Evolutionary conservation across 2,888 invertebrate species (phyloP), one percentile per base, ranked within the genome.

Genomic region (Philhelius pedissequus): DNA sequence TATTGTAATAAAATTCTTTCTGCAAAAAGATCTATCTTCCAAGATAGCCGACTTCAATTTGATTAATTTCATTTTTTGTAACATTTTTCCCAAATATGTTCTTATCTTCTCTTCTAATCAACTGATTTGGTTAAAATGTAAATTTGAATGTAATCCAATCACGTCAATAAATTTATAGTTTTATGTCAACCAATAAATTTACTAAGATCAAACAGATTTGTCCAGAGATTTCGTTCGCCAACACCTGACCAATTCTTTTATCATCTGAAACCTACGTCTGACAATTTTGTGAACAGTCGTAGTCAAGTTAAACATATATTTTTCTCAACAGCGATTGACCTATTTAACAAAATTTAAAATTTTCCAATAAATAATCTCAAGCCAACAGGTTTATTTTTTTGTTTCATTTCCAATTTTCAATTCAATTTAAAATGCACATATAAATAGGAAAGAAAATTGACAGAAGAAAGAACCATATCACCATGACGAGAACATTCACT

Each of bases 361-460:
- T 56, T 22, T 32, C 27, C 9, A 27, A 80, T 38, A 25, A 68
- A 52, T 69, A 68, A 8, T 48, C 18, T 35, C 25, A 2, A 22
- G 30, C 9, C 32, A 38, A 4, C 64, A 30, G 70, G 40, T 62
- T 43, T 5, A 35, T 5, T 8, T 27, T 30, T 48, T 7, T 20
- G 20, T 2, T 22, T 48, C 22, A 32, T 20, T 43, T 45, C 18
- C 40, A 81, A 22, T 15, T 40, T 25, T 9, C 38, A 60, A 73
- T 38, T 74, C 73, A 54, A 45, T 68, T 64, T 50, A 69, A 77
- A 71, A 77, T 82, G 56, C 11, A 48, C 22, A 25, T 48, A 69
- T 73, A 22, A 4, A 32, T 11, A 22, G 2, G 1, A 30, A n/a
- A 64, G 38, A 38, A 56, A 70, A 27, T 66, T 50, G 18, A 32